Evolutionary conservation across 2,113 vertebrate species (phyloP).

Genomic region (Rhinoderma darwinii): DNA sequence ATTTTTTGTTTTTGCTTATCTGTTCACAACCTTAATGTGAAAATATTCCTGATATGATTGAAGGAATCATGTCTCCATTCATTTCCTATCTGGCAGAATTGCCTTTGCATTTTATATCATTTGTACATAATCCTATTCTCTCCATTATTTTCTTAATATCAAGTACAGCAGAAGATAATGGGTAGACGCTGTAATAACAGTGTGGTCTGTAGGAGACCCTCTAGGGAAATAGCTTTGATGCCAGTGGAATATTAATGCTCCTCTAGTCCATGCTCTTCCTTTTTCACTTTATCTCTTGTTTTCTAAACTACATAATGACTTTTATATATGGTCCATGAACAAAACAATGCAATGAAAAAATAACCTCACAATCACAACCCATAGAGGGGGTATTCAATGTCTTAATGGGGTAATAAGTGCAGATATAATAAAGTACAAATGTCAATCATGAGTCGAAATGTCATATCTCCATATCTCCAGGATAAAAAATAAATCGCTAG

Average conservation of each 20-base stretch:
- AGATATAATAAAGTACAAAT: background rate
- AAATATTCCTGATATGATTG: conserved; percentile 71
- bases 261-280: conserved; percentile 77
- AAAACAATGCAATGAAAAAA: conserved; percentile 78
- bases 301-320: conserved; percentile 88
- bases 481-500: background rate
- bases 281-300: conserved; percentile 86
- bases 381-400: background rate
- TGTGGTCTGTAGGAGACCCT: conserved; percentile 85
- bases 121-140: conserved; percentile 88
- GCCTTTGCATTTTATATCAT: conserved; percentile 83
- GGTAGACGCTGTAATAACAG: conserved; percentile 88
- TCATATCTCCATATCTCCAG: background rate
- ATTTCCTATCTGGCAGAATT: conserved; percentile 85
- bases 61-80: conserved; percentile 82
- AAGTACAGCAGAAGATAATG: conserved; percentile 90
- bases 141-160: conserved; percentile 94
- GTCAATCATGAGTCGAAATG: background rate
- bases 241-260: conserved; percentile 86
- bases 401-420: background rate
- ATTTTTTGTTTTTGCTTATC: conserved; percentile 80
- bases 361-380: conserved; percentile 59
- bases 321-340: conserved; percentile 92
- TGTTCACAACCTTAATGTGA: conserved; percentile 73
- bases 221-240: conserved; percentile 89